Evolutionary conservation across 2,888 invertebrate genomes (phyloP), one percentile per base, ranked within the genome.

Genomic region (Zeuzera pyrina): DNA sequence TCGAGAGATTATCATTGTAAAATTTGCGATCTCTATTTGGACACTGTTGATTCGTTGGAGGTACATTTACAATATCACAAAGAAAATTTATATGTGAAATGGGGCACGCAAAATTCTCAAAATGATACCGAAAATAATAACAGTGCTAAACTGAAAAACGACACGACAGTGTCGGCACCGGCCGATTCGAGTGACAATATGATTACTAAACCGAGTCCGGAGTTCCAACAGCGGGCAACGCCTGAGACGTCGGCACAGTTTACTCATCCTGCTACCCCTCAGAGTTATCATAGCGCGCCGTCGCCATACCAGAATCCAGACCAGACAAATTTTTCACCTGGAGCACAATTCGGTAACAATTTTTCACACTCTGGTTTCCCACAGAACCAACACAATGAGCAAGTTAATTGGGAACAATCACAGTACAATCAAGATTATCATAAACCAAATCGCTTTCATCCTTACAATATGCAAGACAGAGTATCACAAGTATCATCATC

Each of bases 21-120:
- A 70, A 88, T 91, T 69, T 93, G 92, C 78, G 89, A 89, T 54
- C 76, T 91, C 45, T 87, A 86, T 56, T 87, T 93, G 61, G 91
- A 93, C 64, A 90, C 91, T 49, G 87, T 87, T 37, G 90, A 90
- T 55, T 92, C 91, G 38, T 84, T 93, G 46, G 90, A 92, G 55
- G 92, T 92, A 43, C 93, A 93, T 73, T 79, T 91, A 52, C 89
- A 90, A 58, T 93, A 92, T 68, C 91, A 92, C 56, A 90, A 91
- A 66, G 91, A 92, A 58, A 91, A 91, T 59, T 78, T 91, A 49
- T 78, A 91, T 57, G 88, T 86, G 43, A 90, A 90, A 72, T 92
- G 92, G 92, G 88, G 88, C 31, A 86, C 84, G 28, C 88, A 73
- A 55, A 85, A 83, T 59, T 62, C 72, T 34, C 84, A 84, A 48